Conservation (phyloP, 2,113 vertebrate genomes). For the Anas platyrhynchos region DNA sequence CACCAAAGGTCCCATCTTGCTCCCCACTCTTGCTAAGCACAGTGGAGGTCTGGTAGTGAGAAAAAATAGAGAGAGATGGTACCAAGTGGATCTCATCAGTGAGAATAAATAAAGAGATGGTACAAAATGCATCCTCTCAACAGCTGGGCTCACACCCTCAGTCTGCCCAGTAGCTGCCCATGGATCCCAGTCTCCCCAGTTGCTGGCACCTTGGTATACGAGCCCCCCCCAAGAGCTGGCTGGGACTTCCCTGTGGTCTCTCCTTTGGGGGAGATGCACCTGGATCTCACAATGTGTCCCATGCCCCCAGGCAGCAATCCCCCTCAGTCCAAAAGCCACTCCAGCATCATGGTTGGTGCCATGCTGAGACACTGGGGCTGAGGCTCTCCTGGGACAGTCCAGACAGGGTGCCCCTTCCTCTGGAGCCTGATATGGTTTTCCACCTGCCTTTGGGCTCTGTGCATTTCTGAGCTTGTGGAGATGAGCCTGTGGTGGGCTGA, state of each 20-base stretch:
- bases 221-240: too few relatives aligned
- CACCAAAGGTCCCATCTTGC: background rate
- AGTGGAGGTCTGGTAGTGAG: background rate
- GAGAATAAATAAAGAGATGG: too few relatives aligned
- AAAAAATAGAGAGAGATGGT: too few relatives aligned
- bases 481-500: background rate
- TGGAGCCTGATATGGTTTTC: background rate
- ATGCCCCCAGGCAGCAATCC: too few relatives aligned
- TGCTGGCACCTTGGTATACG: too few relatives aligned
- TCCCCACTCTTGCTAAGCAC: background rate
- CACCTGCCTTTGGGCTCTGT: background rate
- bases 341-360: background rate
- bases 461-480: background rate
- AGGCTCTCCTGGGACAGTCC: background rate
- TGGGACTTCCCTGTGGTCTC: too few relatives aligned
- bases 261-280: rapidly evolving
- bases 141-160: background rate
- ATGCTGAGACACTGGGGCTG: background rate
- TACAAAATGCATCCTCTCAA: background rate
- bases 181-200: too few relatives aligned
- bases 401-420: background rate
- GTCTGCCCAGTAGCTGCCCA: too few relatives aligned
- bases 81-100: too few relatives aligned
- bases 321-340: background rate
- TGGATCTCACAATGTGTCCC: rapidly evolving